These are phyloP conservation scores for Ceratosolen solmsi DNA, from an alignment of 1,140 invertebrate species.

Conservation along the genomic window DNA sequence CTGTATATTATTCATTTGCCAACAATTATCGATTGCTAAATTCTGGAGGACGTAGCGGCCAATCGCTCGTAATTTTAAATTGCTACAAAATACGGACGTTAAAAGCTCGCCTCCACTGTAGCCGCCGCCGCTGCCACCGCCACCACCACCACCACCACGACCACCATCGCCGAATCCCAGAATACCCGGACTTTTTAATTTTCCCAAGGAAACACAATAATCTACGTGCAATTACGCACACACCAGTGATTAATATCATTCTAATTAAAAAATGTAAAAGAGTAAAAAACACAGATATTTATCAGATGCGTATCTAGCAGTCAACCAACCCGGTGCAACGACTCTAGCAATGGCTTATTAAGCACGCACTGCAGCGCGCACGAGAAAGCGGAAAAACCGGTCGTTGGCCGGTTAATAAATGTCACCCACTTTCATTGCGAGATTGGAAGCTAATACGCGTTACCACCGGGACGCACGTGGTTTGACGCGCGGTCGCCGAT, in stretches of 20 bases:
- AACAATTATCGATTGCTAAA: not conserved
- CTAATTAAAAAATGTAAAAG: constrained; percentile 47
- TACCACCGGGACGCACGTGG: not conserved
- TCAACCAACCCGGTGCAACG: constrained; percentile 17
- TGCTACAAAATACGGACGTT: too few species aligned
- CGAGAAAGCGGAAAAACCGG: constrained; percentile 43
- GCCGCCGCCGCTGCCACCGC: too few species aligned
- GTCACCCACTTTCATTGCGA: constrained; percentile 48
- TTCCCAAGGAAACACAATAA: constrained; percentile 42
- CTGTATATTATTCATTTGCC: not conserved
- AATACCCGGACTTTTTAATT: constrained; percentile 10
- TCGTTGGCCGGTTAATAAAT: constrained; percentile 43
- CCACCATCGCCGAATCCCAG: too few species aligned
- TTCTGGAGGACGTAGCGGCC: not conserved
- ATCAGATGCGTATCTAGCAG: constrained; percentile 45
- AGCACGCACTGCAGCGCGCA: not conserved
- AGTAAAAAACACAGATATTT: constrained; percentile 33
- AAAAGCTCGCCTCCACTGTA: too few species aligned
- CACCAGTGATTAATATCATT: constrained; percentile 46
- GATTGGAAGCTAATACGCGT: constrained; percentile 35
- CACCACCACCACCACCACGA: too few species aligned
- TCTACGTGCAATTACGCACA: constrained; percentile 22
- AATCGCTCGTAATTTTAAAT: too few species aligned
- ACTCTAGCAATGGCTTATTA: constrained; percentile 42
- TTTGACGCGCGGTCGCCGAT: not conserved